A percentile compares a stretch with the other conserved stretches of the same genome.
phyloP scores from a whole-genome alignment of 2,113 vertebrate genomes.

The crab-eating macaque (Macaca fascicularis) region DNA sequence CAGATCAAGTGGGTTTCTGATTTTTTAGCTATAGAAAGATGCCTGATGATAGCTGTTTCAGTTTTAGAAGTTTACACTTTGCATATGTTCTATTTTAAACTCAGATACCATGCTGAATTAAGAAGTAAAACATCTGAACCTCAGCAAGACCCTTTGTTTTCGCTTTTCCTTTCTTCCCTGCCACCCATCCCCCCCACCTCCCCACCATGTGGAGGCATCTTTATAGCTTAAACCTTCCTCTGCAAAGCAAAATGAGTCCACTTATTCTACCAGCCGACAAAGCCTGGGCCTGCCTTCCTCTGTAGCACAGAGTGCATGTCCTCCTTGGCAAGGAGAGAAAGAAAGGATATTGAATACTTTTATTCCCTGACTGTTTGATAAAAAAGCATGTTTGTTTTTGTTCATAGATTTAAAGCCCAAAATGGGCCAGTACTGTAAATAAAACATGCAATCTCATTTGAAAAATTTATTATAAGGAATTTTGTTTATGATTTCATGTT shows the following conservation, averaged over 20 bases:
- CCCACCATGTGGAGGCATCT: background rate
- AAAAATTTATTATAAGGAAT: slow-evolving; percentile 94
- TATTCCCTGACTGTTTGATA: slow-evolving; percentile 80
- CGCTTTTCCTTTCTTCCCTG: background rate
- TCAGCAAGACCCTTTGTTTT: slow-evolving; percentile 26
- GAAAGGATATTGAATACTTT: slow-evolving; percentile 86
- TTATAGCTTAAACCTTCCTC: slow-evolving; percentile 41
- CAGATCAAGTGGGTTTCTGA: background rate
- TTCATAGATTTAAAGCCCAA: slow-evolving; percentile 89
- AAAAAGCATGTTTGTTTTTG: slow-evolving; percentile 86
- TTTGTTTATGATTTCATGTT: slow-evolving; percentile 92
- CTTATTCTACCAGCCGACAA: slow-evolving; percentile 62
- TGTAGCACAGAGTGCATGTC: slow-evolving; percentile 27
- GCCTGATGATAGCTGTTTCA: background rate
- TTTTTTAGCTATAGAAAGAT: background rate
- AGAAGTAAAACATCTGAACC: slow-evolving; percentile 38
- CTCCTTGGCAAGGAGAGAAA: slow-evolving; percentile 84
- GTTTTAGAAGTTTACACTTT: background rate
- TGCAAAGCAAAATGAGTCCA: slow-evolving; percentile 68
- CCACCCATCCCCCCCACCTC: accelerated
- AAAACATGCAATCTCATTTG: slow-evolving; percentile 90
- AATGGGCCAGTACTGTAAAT: slow-evolving; percentile 89
- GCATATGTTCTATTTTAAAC: slow-evolving; percentile 18
- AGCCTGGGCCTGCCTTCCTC: slow-evolving; percentile 45
- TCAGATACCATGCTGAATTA: slow-evolving; percentile 7